phyloP scores from a whole-genome alignment of 2,888 invertebrate genomes.

The Lasioglossum calceatum region DNA sequence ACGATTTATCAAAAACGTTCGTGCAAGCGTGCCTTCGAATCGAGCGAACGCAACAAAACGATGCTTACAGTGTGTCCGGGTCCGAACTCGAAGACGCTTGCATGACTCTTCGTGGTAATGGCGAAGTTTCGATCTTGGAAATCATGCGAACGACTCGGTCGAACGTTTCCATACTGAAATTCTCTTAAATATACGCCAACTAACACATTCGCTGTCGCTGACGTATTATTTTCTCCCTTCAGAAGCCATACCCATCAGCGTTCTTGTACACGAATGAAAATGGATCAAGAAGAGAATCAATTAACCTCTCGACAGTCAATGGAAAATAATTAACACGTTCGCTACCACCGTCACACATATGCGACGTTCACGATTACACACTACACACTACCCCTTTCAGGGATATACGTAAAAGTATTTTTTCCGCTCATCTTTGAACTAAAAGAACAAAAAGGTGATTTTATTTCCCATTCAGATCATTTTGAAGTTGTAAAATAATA shows the following conservation, averaged over 20 bases:
- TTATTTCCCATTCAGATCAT: too few species aligned
- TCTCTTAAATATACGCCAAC: conserved; percentile 12
- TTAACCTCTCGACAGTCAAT: not conserved
- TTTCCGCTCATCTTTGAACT: too few species aligned
- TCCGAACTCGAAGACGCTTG: conserved; percentile 20
- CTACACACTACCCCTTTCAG: too few species aligned
- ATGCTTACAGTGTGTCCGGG: conserved; percentile 11
- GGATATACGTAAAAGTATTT: too few species aligned
- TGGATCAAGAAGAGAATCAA: not conserved
- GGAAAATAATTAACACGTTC: not conserved
- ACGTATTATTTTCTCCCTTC: not conserved
- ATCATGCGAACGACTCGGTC: conserved; percentile 45
- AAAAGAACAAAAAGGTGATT: too few species aligned
- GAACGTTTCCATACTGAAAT: conserved; percentile 50
- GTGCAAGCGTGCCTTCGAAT: conserved; percentile 55
- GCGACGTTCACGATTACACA: not conserved
- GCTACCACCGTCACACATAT: not conserved
- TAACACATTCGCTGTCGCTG: conserved; percentile 6
- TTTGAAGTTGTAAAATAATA: too few species aligned
- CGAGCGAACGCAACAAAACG: conserved; percentile 37
- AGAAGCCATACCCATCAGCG: not conserved
- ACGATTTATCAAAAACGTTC: conserved; percentile 52
- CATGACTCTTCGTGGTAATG: not conserved
- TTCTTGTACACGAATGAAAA: not conserved
- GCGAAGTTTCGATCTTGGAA: conserved; percentile 14